These are phyloP conservation scores for Morus bassanus DNA, from an alignment of 2,797 vertebrate species.

Conservation along the genomic window DNA sequence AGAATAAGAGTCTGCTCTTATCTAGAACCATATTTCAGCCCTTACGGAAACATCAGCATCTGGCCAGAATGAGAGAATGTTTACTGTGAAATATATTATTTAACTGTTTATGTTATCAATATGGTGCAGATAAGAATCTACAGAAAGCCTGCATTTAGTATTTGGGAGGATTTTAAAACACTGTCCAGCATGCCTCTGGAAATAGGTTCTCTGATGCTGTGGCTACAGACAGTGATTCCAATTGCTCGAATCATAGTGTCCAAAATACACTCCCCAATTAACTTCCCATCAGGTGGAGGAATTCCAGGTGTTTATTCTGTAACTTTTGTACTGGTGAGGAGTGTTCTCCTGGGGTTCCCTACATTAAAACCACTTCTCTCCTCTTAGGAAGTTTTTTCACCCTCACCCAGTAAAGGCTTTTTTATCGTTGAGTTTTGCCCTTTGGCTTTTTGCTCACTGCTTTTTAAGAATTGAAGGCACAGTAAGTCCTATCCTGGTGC, in stretches of 20 bases:
- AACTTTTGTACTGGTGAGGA: not conserved
- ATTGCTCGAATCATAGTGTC: not conserved
- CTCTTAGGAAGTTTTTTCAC: not conserved
- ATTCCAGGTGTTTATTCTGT: not conserved
- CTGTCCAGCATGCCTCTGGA: not conserved
- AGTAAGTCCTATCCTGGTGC: not conserved
- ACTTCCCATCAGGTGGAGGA: not conserved
- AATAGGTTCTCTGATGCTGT: not conserved
- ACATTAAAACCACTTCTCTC: not conserved
- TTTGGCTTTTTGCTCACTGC: not conserved
- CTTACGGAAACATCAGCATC: not conserved
- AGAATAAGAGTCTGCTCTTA: not conserved
- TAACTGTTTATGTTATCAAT: not conserved
- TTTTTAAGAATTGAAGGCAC: not conserved
- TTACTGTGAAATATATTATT: not conserved
- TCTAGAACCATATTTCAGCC: not conserved
- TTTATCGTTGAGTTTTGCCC: not conserved
- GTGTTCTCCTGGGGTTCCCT: not conserved
- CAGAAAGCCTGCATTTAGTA: not conserved
- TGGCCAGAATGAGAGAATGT: not conserved
- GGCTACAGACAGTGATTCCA: not conserved
- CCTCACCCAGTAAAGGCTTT: not conserved
- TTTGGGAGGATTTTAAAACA: not conserved
- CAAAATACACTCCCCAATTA: not conserved
- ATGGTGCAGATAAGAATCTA: not conserved